Base-by-base conservation (phyloP, 2,888 invertebrate species). In the Plemyria rubiginata region DNA sequence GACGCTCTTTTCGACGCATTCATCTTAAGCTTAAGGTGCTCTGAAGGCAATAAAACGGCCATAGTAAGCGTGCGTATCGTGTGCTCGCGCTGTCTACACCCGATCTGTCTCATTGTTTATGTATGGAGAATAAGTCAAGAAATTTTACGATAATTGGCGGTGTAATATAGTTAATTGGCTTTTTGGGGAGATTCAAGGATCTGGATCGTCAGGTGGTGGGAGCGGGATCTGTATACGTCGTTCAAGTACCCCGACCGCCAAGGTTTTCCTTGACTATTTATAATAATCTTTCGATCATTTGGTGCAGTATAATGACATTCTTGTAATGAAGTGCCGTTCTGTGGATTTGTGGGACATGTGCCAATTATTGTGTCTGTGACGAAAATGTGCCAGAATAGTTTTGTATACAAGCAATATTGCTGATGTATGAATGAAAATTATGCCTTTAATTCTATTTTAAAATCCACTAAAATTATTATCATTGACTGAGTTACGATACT, bases 81-180 rank as follows among this genome's bases (percentile, higher is more conserved):
- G 88, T 87, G 87, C 85, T 88, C 86, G 85, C 85, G 84, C 86
- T 82, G 89, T 90, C 89, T 86, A 88, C 91, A 90, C 90, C 90
- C 90, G 90, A 86, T 84, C 87, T 84, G 87, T 88, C 92, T 92
- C 92, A 92, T 92, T 92, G 92, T 92, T 92, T 92, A 92, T 92
- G 92, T 92, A 92, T 92, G 90, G 91, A 88, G 87, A 88, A 84
- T 88, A 87, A 87, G 82, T 85, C 86, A 85, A 87, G 90, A 90
- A 86, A 89, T 91, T 91, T 91, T 88, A 87, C 87, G 83, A 84
- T 85, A 78, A 86, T 85, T 82, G 74, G 80, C 76, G 74, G 78
- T 81, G 80, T 84, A 81, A 81, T 84, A 79, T 83, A 73, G 76
- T 82, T 87, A 84, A 83, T 84, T 84, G 77, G 84, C 83, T 82